Percentiles rank a stretch among this genome's conserved stretches.
Conservation (phyloP, 2,888 invertebrate genomes). For the Scaptomyza flava region DNA sequence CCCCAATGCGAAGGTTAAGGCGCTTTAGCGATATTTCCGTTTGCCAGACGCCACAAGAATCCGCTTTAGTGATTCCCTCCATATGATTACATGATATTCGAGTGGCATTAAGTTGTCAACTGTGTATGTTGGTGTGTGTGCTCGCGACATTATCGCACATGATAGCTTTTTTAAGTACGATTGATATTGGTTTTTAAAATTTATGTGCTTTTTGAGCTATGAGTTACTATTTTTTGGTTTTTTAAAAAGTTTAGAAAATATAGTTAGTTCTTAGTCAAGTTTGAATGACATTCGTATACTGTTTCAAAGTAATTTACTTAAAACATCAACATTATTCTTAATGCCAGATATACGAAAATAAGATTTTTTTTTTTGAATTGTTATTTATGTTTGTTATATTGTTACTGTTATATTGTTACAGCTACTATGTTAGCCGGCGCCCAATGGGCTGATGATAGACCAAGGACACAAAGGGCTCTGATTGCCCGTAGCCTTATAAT, state of each 20-base stretch:
- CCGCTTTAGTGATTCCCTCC: constrained; percentile 72
- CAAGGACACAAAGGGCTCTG: no score
- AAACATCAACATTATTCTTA: no score
- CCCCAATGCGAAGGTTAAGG: constrained; percentile 47
- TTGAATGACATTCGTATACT: no score
- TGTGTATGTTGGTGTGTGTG: constrained; percentile 21
- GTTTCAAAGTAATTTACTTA: no score
- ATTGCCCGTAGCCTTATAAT: no score
- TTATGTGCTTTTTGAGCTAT: neutral
- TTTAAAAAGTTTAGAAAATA: neutral
- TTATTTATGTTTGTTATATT: no score
- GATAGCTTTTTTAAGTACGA: neutral
- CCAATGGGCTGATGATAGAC: no score
- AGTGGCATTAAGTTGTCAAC: constrained; percentile 59
- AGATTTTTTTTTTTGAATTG: no score
- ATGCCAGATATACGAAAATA: no score
- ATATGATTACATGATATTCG: constrained; percentile 56
- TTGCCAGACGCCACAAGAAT: constrained; percentile 69
- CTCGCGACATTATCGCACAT: constrained; percentile 30
- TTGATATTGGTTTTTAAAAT: constrained; percentile 4
- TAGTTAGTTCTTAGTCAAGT: neutral
- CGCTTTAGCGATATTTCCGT: constrained; percentile 71
- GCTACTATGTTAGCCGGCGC: no score
- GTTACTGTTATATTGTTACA: no score
- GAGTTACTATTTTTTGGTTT: neutral